These are phyloP conservation scores for Fregetta grallaria DNA, from an alignment of 2,113 vertebrate genomes.

Conservation along the genomic window DNA sequence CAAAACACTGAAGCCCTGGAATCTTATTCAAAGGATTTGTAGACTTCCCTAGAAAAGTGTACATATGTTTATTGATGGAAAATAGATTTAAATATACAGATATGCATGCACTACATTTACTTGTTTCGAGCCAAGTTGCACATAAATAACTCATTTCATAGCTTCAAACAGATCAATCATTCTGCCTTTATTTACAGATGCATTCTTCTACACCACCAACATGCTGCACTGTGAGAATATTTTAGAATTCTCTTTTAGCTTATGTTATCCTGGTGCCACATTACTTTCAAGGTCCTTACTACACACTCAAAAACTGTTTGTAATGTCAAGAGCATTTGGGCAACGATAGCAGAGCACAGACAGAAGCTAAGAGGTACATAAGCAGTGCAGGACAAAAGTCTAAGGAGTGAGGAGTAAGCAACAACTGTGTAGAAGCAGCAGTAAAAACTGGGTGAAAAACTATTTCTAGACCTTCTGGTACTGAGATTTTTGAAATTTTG, in stretches of 20 bases:
- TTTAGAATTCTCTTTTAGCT: background rate
- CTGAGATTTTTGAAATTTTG: background rate
- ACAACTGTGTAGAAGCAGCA: background rate
- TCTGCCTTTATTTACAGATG: constrained; percentile 29
- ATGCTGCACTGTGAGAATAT: background rate
- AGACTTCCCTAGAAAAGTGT: background rate
- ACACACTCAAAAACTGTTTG: background rate
- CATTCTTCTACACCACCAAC: background rate
- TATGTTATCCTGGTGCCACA: background rate
- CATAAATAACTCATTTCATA: constrained; percentile 38
- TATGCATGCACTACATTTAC: constrained; percentile 1
- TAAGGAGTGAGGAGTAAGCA: background rate
- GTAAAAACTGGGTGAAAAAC: background rate
- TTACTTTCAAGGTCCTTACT: background rate
- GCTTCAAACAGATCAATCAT: constrained; percentile 57
- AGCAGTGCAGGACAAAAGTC: background rate
- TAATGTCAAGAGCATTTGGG: background rate
- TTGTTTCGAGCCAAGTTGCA: constrained; percentile 21
- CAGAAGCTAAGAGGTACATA: background rate
- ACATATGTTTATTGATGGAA: constrained; percentile 55
- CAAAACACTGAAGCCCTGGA: background rate
- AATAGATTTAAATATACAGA: constrained; percentile 45
- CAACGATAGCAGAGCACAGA: background rate
- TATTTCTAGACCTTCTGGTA: background rate
- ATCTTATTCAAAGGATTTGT: background rate